Percentiles rank a stretch among this genome's conserved stretches.
Conservation (phyloP, 2,113 vertebrate species). For the Larimichthys polyactis region DNA sequence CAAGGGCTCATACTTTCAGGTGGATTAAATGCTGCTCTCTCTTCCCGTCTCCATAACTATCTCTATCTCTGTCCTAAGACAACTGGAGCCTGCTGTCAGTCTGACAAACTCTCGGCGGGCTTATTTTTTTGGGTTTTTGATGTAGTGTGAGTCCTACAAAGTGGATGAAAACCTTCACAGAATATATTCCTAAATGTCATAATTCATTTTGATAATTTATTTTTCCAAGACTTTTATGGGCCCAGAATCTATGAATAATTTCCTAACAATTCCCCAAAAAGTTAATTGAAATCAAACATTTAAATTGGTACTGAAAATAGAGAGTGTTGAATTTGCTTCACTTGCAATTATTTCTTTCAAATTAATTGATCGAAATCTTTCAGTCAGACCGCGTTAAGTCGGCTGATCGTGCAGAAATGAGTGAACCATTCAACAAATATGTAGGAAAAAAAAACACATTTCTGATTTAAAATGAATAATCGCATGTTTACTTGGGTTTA, state of each 20-base stretch:
- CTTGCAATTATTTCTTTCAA: too few species aligned
- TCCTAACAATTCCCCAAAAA: not conserved
- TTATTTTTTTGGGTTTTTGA: not conserved
- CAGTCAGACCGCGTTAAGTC: too few species aligned
- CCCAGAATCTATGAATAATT: not conserved
- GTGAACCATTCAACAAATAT: not conserved
- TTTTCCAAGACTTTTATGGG: not conserved
- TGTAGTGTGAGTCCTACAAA: not conserved
- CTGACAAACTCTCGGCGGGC: not conserved
- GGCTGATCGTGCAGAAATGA: too few species aligned
- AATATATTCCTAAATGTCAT: too few species aligned
- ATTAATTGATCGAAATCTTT: too few species aligned
- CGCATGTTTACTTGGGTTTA: not conserved
- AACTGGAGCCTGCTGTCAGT: not conserved
- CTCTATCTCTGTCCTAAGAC: not conserved
- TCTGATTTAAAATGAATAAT: not conserved
- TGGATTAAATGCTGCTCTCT: conserved; percentile 20
- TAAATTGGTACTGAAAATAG: not conserved
- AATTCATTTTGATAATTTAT: not conserved
- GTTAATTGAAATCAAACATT: too few species aligned
- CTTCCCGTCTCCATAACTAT: not conserved
- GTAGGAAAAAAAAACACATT: not conserved
- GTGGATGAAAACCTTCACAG: not conserved
- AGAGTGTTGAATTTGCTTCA: not conserved
- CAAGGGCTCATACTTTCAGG: conserved; percentile 13